Conservation (phyloP, 2,113 vertebrate species). For the Tachysurus fulvidraco region DNA sequence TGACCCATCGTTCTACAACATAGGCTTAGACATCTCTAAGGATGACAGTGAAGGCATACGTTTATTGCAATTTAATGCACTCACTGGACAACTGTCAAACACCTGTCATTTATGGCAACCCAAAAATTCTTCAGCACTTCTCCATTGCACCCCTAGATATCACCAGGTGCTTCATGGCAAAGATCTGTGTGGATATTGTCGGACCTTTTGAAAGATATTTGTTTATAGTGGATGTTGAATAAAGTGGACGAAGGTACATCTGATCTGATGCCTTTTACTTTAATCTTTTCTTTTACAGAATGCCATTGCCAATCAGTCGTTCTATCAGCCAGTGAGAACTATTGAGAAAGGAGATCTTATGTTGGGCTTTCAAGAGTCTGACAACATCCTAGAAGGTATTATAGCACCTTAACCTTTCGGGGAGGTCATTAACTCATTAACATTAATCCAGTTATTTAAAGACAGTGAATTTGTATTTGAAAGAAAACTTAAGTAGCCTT, state of each 20-base stretch:
- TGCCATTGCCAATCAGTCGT: slow-evolving; percentile 87
- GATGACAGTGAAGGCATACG: not conserved
- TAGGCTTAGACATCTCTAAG: not conserved
- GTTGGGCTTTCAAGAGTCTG: slow-evolving; percentile 86
- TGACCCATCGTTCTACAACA: not conserved
- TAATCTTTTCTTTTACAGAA: slow-evolving; percentile 73
- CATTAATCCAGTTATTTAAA: not conserved
- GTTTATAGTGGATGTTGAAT: not conserved
- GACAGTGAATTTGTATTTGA: not conserved
- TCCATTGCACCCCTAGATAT: not conserved
- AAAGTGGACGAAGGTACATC: not conserved
- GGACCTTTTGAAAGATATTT: not conserved
- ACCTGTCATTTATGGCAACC: not conserved
- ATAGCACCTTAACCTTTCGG: not conserved
- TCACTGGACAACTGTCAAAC: not conserved
- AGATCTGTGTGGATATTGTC: not conserved
- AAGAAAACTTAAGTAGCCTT: not conserved
- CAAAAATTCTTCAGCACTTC: not conserved
- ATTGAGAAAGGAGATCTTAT: slow-evolving; percentile 84
- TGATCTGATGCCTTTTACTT: not conserved
- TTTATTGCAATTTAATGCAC: not conserved
- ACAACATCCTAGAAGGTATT: slow-evolving; percentile 86
- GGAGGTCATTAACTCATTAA: not conserved
- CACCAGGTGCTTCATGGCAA: not conserved
- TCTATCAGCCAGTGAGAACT: slow-evolving; percentile 76